Evolutionary conservation across 2,888 invertebrate species (phyloP), one percentile per base, ranked within the genome.

Genomic region (Criorhina ranunculi): DNA sequence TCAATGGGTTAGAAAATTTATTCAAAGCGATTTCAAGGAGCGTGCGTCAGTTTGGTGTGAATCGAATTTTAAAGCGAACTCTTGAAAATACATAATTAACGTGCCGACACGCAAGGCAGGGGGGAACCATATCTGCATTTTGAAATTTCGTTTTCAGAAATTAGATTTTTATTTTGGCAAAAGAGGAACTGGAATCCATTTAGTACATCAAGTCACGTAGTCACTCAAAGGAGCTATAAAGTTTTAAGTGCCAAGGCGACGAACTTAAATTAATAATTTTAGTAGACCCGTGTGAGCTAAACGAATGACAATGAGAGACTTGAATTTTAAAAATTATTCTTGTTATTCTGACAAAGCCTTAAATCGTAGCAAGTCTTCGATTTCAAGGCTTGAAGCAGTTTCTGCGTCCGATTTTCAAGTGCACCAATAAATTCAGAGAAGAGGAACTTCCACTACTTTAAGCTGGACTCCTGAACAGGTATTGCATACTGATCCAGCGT

Each of bases 1-100:
- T 85, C 85, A 85, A 85, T 85, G 85, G 85, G 55, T 80, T 85
- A 85, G 85, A 85, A 85, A 85, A 85, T 85, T 85, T 85, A 85
- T 85, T 85, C 85, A 85, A 85, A 85, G 70, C 80, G 75, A 66
- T 85, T 76, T 80, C 80, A 85, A 80, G 85, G 85, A 85, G 85
- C 85, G 85, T 85, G 85, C 75, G 85, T 80, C 80, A 62, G 64
- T 46, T 69, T 69, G 76, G 85, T 85, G 85, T 85, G 85, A 80
- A 85, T 60, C 64, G 85, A 85, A 85, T 85, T 80, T 85, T 80
- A 70, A 72, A 85, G 15, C 42, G 40, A 75, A 51, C 62, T 8
- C 46, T 70, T 51, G 75, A 80, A 76, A 60, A 57, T 76, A 53
- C 40, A 72, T 67, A 75, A 79, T 62, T 70, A 70, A 62, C 42